Conservation (phyloP, 1,140 invertebrate species). For the Lucilia sericata region DNA sequence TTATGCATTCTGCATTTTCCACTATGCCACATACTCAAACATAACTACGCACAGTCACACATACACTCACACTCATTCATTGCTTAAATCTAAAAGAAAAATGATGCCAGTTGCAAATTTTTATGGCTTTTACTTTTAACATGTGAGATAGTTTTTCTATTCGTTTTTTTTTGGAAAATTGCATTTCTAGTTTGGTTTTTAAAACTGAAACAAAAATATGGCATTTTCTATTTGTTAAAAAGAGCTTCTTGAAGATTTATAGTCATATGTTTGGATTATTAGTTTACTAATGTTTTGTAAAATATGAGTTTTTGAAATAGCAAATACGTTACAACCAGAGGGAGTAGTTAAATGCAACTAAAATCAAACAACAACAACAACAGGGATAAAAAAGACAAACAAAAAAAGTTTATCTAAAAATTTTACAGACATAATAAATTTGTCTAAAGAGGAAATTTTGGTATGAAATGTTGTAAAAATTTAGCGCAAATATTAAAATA, state of each 20-base stretch:
- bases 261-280: neutral
- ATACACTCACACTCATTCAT: neutral
- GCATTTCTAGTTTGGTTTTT: neutral
- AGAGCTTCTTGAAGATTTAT: conserved; percentile 12
- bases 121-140: neutral
- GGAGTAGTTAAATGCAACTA: neutral
- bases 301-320: neutral
- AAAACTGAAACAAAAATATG: neutral
- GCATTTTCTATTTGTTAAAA: neutral
- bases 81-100: neutral
- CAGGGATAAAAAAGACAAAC: neutral
- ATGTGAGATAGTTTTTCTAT: neutral
- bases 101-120: neutral
- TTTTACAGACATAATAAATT: conserved; percentile 5
- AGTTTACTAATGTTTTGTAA: conserved; percentile 1
- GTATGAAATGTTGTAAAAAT: too few species aligned
- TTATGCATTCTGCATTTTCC: neutral
- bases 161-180: neutral
- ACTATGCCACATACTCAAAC: neutral
- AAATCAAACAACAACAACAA: conserved; percentile 20
- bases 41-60: neutral
- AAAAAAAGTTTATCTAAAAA: neutral
- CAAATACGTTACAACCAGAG: neutral
- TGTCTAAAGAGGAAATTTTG: neutral
- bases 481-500: too few species aligned